Evolutionary conservation across 2,888 invertebrate species (phyloP).

Genomic region (Drosophila affinis): DNA sequence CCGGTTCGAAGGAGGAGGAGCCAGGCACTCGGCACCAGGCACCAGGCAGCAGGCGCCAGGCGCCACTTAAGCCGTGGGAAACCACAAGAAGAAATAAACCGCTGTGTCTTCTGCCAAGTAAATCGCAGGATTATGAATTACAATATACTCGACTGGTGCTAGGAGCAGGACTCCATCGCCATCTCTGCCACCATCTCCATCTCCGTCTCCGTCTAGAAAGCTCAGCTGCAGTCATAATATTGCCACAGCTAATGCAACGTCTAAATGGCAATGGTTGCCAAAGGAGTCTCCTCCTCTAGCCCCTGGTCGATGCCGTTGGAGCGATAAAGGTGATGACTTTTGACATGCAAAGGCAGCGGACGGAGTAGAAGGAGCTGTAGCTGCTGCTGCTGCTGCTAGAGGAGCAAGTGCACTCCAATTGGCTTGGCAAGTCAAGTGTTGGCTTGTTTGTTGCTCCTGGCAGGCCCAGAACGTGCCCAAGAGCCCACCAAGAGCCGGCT

Average conservation of each 20-base stretch:
- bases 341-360: slow-evolving; percentile 66
- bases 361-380: neutral
- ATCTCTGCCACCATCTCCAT: slow-evolving; percentile 21
- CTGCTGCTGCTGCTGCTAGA: neutral
- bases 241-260: slow-evolving; percentile 67
- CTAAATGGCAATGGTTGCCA: slow-evolving; percentile 55
- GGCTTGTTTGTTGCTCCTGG: slow-evolving; percentile 49
- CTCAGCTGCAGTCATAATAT: slow-evolving; percentile 70
- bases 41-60: slow-evolving; percentile 4
- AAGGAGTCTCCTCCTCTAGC: slow-evolving; percentile 13
- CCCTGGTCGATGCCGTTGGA: slow-evolving; percentile 40
- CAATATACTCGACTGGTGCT: slow-evolving; percentile 67
- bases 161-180: neutral
- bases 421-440: slow-evolving; percentile 66
- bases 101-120: slow-evolving; percentile 76
- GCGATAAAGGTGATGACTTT: slow-evolving; percentile 77
- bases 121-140: slow-evolving; percentile 79
- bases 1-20: slow-evolving; percentile 16
- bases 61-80: slow-evolving; percentile 68
- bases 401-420: slow-evolving; percentile 54
- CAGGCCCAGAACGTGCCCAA: slow-evolving; percentile 62
- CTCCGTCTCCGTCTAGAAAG: neutral
- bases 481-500: slow-evolving; percentile 38
- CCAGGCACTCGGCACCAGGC: slow-evolving; percentile 1
- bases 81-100: slow-evolving; percentile 76